Evolutionary conservation across 2,797 vertebrate genomes (phyloP).

Genomic region (Monodelphis domestica): DNA sequence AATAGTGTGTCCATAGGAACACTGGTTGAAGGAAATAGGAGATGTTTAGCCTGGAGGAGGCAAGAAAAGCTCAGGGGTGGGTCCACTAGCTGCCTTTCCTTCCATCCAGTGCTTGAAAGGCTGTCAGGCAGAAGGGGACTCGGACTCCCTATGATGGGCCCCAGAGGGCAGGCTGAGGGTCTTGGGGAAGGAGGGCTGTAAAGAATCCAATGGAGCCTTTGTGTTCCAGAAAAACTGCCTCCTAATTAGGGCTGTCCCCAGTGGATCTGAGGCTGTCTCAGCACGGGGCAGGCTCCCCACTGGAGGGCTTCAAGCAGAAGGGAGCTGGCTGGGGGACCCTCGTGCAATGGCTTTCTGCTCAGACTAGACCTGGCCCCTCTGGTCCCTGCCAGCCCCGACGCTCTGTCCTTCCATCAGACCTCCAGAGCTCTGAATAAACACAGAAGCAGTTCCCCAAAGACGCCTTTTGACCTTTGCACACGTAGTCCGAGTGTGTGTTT

Average conservation of each 20-base stretch:
- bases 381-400: not conserved
- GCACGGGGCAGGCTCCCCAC: not conserved
- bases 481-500: not conserved
- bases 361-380: not conserved
- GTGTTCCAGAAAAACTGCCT: not conserved
- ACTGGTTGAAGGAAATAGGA: not conserved
- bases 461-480: not conserved
- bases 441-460: not conserved
- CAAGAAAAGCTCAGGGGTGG: not conserved
- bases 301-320: not conserved
- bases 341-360: not conserved
- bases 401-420: not conserved
- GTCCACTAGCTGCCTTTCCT: too few relatives aligned
- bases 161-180: not conserved
- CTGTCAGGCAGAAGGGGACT: not conserved
- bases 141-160: not conserved
- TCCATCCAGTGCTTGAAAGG: too few relatives aligned
- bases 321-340: not conserved
- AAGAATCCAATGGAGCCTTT: not conserved
- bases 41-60: not conserved
- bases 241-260: not conserved
- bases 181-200: not conserved
- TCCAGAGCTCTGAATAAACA: slow-evolving; percentile 61
- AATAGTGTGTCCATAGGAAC: not conserved
- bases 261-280: not conserved